Percentiles rank a stretch among this genome's conserved stretches.
phyloP scores from a whole-genome alignment of 2,113 vertebrate genomes.

The Anhinga rufa region DNA sequence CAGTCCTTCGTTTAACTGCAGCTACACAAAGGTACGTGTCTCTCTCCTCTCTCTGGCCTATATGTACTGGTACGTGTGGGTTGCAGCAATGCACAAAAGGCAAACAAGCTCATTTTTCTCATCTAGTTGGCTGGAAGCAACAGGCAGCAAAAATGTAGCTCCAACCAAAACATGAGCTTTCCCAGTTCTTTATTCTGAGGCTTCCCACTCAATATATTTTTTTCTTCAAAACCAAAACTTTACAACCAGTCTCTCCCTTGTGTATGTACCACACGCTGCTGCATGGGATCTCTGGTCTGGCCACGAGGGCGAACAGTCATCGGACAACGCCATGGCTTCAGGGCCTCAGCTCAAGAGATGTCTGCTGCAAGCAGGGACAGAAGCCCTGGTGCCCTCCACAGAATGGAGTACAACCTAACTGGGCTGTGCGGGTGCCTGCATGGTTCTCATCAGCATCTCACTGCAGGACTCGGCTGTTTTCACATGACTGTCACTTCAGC shows the following conservation, averaged over 20 bases:
- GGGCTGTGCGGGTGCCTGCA: neutral
- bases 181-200: neutral
- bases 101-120: neutral
- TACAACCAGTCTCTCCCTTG: neutral
- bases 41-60: neutral
- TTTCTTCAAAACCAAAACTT: neutral
- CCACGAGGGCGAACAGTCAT: accelerated
- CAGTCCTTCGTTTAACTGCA: neutral
- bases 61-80: neutral
- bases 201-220: neutral
- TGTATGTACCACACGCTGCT: neutral
- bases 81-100: neutral
- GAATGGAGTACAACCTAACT: neutral
- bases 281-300: neutral
- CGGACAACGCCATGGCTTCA: neutral
- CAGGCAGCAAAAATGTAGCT: neutral
- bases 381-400: neutral
- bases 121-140: neutral
- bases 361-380: neutral
- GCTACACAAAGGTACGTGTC: neutral
- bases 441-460: accelerated
- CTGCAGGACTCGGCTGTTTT: neutral
- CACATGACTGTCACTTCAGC: neutral
- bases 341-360: neutral
- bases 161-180: neutral